Conservation (phyloP, 2,888 invertebrate genomes). For the Tenodera sinensis region DNA sequence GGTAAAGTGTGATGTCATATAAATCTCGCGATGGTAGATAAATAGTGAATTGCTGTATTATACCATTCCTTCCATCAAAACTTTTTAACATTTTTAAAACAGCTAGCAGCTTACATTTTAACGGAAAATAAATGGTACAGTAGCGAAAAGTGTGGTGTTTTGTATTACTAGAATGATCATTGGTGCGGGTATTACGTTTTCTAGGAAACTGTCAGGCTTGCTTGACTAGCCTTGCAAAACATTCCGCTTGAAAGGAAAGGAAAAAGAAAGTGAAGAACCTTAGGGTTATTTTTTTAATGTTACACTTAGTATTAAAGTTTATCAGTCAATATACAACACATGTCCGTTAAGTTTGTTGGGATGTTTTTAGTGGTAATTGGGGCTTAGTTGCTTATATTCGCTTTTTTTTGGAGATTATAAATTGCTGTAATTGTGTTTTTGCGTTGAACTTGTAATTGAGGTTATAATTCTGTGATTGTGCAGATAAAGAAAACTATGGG, state of each 20-base stretch:
- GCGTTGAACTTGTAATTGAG: not conserved
- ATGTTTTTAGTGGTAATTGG: not conserved
- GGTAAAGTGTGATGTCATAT: not conserved
- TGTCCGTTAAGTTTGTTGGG: not conserved
- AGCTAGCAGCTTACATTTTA: not conserved
- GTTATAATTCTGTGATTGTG: not conserved
- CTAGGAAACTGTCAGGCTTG: conserved; percentile 1
- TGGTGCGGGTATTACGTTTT: not conserved
- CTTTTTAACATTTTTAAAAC: not conserved
- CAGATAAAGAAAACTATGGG: not conserved
- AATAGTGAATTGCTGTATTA: not conserved
- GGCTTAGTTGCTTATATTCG: not conserved
- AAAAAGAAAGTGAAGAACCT: not conserved
- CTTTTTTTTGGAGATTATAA: not conserved
- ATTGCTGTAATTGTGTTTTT: not conserved
- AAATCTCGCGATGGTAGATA: conserved; percentile 1
- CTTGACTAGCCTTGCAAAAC: conserved; percentile 15
- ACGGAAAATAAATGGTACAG: not conserved
- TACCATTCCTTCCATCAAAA: not conserved
- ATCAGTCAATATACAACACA: not conserved
- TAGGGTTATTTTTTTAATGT: not conserved
- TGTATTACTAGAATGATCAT: not conserved
- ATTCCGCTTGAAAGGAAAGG: not conserved
- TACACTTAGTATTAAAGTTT: not conserved
- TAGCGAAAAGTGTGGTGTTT: not conserved